Evolutionary conservation across 1,140 invertebrate genomes (phyloP).

Genomic region (Linepithema humile): DNA sequence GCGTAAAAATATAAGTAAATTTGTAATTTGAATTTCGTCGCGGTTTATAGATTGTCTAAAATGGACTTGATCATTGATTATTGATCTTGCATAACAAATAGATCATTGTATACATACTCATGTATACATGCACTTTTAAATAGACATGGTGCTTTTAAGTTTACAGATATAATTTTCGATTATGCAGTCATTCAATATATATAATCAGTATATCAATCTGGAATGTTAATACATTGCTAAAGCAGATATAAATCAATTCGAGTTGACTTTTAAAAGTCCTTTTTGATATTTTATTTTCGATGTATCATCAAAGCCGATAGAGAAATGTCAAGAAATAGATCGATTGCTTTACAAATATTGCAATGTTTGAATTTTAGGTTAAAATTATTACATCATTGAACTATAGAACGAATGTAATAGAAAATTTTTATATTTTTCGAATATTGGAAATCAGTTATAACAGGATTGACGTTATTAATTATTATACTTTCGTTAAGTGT

Average conservation of each 20-base stretch:
- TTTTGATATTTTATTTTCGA: conserved; percentile 11
- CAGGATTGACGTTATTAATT: too few relatives aligned
- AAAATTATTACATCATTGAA: neutral
- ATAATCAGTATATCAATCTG: neutral
- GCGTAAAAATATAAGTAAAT: neutral
- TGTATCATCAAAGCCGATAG: neutral
- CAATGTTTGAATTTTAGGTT: conserved; percentile 4
- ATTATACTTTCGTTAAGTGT: conserved; percentile 4
- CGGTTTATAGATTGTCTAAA: too few relatives aligned
- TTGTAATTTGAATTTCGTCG: too few relatives aligned
- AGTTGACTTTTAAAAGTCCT: neutral
- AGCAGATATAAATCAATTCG: conserved; percentile 31
- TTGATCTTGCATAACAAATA: too few relatives aligned
- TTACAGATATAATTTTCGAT: too few relatives aligned
- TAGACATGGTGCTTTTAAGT: conserved; percentile 53
- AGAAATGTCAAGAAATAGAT: neutral
- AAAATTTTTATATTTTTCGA: too few relatives aligned
- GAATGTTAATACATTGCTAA: conserved; percentile 11
- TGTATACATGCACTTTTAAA: conserved; percentile 38
- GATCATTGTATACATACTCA: too few relatives aligned
- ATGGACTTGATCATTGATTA: too few relatives aligned
- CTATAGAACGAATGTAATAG: too few relatives aligned
- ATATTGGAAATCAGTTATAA: too few relatives aligned
- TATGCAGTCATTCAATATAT: conserved; percentile 12
- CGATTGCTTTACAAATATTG: neutral